These are phyloP conservation scores for Acipenser ruthenus DNA, from an alignment of 2,797 vertebrate genomes.

Conservation along the genomic window DNA sequence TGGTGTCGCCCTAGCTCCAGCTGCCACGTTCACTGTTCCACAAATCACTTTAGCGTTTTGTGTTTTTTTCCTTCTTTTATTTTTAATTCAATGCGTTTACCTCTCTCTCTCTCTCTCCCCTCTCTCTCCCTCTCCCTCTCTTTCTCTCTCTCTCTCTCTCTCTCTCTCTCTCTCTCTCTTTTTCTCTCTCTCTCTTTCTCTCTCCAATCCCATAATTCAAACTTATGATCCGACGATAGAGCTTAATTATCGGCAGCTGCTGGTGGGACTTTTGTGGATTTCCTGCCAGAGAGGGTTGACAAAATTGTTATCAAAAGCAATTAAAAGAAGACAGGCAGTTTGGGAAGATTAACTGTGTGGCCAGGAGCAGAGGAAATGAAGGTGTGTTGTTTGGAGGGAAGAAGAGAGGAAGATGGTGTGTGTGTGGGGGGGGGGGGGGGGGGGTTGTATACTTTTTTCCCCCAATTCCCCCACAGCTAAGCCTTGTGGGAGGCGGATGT, in stretches of 20 bases:
- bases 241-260: slow-evolving; percentile 80
- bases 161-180: slow-evolving; percentile 13
- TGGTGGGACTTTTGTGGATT: slow-evolving; percentile 58
- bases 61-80: not conserved
- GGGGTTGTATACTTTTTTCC: slow-evolving; percentile 7
- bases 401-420: not conserved
- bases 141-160: slow-evolving; percentile 17
- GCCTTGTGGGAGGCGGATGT: not conserved
- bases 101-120: too few relatives aligned
- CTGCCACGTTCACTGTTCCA: too few relatives aligned
- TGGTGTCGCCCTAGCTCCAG: too few relatives aligned
- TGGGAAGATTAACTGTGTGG: slow-evolving; percentile 41
- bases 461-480: slow-evolving; percentile 3
- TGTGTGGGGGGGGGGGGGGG: too few relatives aligned
- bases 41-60: too few relatives aligned
- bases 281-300: slow-evolving; percentile 57
- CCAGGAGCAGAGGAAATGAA: slow-evolving; percentile 21
- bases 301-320: slow-evolving; percentile 70
- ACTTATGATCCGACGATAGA: slow-evolving; percentile 58
- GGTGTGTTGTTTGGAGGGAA: not conserved
- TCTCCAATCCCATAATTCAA: slow-evolving; percentile 58
- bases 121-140: not conserved
- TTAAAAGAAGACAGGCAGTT: slow-evolving; percentile 50
- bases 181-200: slow-evolving; percentile 29
- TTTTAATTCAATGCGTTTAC: not conserved